phyloP scores from a whole-genome alignment of 2,797 vertebrate genomes.

The Gambusia yucatana region DNA sequence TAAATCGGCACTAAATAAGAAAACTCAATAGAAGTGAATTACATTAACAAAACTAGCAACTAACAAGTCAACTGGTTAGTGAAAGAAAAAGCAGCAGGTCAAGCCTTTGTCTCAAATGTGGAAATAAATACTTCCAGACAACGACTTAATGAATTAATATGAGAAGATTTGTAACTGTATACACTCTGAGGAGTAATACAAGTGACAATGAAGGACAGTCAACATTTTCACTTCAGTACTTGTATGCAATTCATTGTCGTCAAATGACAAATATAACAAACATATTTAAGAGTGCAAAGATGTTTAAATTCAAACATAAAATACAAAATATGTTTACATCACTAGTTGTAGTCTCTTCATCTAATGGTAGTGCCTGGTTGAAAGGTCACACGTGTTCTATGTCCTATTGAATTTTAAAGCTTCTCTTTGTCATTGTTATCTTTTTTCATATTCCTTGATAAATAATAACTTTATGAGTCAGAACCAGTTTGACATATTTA shows the following conservation, averaged over 20 bases:
- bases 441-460: not conserved
- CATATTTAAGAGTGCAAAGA: not conserved
- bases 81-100: not conserved
- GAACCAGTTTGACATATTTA: not conserved
- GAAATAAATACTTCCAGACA: not conserved
- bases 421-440: not conserved
- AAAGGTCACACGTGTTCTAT: not conserved
- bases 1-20: not conserved
- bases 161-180: not conserved
- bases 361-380: not conserved
- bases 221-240: not conserved
- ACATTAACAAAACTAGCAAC: not conserved
- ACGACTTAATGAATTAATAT: not conserved
- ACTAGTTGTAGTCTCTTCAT: not conserved
- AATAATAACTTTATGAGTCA: too few species aligned
- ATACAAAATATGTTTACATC: not conserved
- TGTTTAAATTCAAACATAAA: not conserved
- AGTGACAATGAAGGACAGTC: not conserved
- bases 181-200: not conserved
- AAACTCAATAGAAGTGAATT: not conserved
- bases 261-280: not conserved
- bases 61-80: not conserved
- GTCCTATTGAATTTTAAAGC: not conserved
- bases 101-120: not conserved
- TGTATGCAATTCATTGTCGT: not conserved